These are phyloP conservation scores for Bubo blakistoni DNA, from an alignment of 2,113 vertebrate genomes.

Conservation along the genomic window DNA sequence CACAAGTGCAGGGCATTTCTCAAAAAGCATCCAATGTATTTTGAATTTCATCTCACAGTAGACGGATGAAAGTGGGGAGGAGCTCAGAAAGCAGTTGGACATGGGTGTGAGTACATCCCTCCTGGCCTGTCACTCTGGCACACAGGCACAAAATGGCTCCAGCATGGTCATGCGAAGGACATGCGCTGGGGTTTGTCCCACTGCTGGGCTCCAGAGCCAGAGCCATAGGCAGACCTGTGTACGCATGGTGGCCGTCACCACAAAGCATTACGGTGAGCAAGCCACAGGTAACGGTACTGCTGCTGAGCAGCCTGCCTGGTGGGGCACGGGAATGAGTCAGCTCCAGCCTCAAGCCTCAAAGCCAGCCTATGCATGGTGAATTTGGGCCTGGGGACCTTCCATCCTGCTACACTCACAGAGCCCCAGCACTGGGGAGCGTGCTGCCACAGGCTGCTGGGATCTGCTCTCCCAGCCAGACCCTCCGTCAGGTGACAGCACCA, in stretches of 20 bases:
- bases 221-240: not conserved
- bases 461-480: not conserved
- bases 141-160: not conserved
- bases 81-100: not conserved
- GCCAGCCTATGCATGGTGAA: rapidly evolving
- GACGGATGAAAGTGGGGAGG: not conserved
- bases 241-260: not conserved
- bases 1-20: not conserved
- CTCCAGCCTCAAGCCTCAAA: not conserved
- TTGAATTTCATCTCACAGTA: not conserved
- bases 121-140: not conserved
- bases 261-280: not conserved
- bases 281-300: not conserved
- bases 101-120: not conserved
- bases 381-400: not conserved
- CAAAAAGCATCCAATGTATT: not conserved
- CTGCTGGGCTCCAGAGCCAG: not conserved
- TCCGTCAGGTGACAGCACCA: not conserved
- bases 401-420: not conserved
- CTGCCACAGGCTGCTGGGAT: not conserved
- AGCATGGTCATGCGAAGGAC: not conserved
- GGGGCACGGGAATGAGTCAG: not conserved
- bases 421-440: not conserved
- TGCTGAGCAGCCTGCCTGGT: not conserved
- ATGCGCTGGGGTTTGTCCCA: not conserved